These are phyloP conservation scores for Heliconius eleuchia DNA, from an alignment of 1,140 invertebrate genomes.

Conservation along the genomic window DNA sequence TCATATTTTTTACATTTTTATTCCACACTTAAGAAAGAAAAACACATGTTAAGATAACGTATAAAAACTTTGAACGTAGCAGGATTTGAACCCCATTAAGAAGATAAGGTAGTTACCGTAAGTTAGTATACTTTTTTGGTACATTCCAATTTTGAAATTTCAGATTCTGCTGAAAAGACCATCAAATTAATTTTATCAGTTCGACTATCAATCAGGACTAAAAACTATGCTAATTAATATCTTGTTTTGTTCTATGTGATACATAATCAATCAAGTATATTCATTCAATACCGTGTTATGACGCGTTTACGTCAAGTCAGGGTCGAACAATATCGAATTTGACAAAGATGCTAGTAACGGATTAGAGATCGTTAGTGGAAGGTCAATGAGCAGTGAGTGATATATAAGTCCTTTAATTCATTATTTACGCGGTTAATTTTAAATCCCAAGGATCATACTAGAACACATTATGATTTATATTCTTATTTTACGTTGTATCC, in stretches of 20 bases:
- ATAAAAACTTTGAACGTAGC: too few relatives aligned
- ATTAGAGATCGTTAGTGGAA: background rate
- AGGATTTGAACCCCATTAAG: too few relatives aligned
- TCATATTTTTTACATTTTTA: too few relatives aligned
- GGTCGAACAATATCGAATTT: background rate
- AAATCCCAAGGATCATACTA: too few relatives aligned
- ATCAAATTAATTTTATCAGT: conserved; percentile 8
- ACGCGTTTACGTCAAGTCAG: background rate
- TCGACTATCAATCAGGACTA: background rate
- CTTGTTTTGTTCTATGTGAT: background rate
- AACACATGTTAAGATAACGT: too few relatives aligned
- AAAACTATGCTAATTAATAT: background rate
- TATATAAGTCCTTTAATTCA: background rate
- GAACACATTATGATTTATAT: too few relatives aligned
- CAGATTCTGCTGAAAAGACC: background rate
- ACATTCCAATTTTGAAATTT: too few relatives aligned
- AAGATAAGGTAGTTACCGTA: too few relatives aligned
- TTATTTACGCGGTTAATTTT: too few relatives aligned
- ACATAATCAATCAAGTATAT: background rate
- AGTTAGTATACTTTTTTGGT: too few relatives aligned
- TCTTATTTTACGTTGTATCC: too few relatives aligned
- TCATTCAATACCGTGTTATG: background rate
- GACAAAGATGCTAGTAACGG: background rate
- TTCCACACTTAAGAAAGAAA: too few relatives aligned
- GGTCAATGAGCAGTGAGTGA: background rate